phyloP scores from a whole-genome alignment of 1,140 invertebrate genomes.

The Drosophila kohkoa region DNA sequence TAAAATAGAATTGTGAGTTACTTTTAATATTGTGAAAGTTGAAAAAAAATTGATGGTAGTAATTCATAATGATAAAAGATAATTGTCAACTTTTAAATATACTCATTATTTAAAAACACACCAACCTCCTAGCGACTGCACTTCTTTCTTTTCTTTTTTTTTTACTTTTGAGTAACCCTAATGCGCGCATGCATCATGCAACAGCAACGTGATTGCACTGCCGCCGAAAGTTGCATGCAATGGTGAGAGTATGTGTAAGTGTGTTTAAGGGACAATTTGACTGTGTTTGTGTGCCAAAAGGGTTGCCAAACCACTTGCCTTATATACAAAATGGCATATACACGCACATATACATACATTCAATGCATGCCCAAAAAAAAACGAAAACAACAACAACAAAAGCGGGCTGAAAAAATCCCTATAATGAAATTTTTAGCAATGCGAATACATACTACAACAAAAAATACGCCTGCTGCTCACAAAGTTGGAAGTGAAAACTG shows the following conservation, averaged over 20 bases:
- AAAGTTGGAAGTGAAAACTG: constrained; percentile 45
- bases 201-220: constrained; percentile 68
- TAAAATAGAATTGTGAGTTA: too few relatives aligned
- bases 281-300: constrained; percentile 82
- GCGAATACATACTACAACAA: constrained; percentile 21
- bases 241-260: constrained; percentile 45
- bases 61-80: too few relatives aligned
- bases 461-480: constrained; percentile 31
- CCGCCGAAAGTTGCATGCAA: constrained; percentile 63
- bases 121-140: too few relatives aligned
- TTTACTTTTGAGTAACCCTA: constrained; percentile 45
- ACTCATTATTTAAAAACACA: too few relatives aligned
- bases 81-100: too few relatives aligned
- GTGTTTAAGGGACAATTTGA: constrained; percentile 32
- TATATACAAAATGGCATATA: constrained; percentile 29
- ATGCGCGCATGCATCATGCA: constrained; percentile 67
- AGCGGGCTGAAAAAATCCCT: constrained; percentile 59
- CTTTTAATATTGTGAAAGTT: too few relatives aligned
- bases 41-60: too few relatives aligned
- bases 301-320: constrained; percentile 75
- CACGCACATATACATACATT: constrained; percentile 4
- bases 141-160: background rate
- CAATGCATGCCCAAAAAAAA: constrained; percentile 29
- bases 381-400: constrained; percentile 11
- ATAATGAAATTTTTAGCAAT: constrained; percentile 59